Percentiles rank a stretch among this genome's conserved stretches.
phyloP scores from a whole-genome alignment of 2,113 vertebrate genomes.

The Spermophilus dauricus region DNA sequence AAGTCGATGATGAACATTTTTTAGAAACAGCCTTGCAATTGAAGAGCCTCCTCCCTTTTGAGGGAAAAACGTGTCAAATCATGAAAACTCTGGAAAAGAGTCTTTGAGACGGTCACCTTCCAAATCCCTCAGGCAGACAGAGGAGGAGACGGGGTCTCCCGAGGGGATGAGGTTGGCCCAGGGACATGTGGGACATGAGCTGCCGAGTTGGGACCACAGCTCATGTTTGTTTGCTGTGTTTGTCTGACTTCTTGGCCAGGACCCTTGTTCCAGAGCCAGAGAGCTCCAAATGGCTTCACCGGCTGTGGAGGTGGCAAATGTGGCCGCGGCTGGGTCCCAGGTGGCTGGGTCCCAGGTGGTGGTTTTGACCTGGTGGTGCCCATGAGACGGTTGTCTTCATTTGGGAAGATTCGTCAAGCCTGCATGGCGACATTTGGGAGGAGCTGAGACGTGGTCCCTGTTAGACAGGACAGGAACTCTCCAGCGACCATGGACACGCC shows the following conservation, averaged over 20 bases:
- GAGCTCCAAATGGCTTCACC: no score
- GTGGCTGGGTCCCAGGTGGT: neutral
- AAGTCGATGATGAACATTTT: neutral
- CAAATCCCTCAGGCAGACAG: neutral
- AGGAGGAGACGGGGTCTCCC: neutral
- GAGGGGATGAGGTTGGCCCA: neutral
- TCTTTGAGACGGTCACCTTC: neutral
- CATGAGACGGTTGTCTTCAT: neutral
- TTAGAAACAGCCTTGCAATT: neutral
- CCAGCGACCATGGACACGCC: no score
- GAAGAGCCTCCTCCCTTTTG: neutral
- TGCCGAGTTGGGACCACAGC: no score
- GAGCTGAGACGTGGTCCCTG: neutral
- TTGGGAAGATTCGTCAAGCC: no score
- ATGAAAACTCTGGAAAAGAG: neutral
- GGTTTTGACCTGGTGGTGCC: neutral
- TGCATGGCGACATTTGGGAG: fast-evolving
- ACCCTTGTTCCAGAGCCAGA: no score
- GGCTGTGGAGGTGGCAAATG: no score
- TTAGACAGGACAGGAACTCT: neutral
- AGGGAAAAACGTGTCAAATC: neutral
- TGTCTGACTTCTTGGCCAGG: neutral
- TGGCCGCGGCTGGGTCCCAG: neutral
- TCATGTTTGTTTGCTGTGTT: no score
- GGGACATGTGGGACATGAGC: neutral